Evolutionary conservation across 2,797 vertebrate genomes (phyloP).

Genomic region (Pristis pectinata): DNA sequence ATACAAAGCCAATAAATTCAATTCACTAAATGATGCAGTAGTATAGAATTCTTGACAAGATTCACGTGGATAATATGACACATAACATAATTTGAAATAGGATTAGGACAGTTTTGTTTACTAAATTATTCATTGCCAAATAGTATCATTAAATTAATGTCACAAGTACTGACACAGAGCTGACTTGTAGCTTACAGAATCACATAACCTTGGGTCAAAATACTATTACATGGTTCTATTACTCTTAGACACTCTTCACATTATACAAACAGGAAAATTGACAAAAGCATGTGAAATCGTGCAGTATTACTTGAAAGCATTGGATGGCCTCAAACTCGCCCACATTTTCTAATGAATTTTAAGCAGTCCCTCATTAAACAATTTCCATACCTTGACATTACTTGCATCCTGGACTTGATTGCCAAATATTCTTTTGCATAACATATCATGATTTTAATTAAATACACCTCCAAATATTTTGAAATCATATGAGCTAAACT

Average conservation of each 20-base stretch:
- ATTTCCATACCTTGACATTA: not conserved
- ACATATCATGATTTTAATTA: not conserved
- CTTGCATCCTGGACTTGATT: not conserved
- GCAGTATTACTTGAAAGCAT: not conserved
- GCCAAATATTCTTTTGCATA: not conserved
- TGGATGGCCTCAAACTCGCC: not conserved
- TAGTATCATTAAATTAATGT: not conserved
- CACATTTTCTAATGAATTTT: not conserved
- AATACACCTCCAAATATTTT: not conserved
- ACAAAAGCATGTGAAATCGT: not conserved
- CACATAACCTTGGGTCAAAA: not conserved
- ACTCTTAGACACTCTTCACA: not conserved
- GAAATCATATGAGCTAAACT: not conserved
- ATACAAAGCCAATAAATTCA: not conserved
- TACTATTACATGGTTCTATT: not conserved
- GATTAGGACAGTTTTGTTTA: not conserved
- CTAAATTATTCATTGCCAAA: not conserved
- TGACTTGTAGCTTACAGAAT: not conserved
- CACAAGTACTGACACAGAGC: not conserved
- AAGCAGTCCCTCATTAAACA: not conserved
- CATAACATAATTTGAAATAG: slow-evolving; percentile 9
- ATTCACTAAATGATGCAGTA: not conserved
- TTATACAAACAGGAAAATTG: not conserved
- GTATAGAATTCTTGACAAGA: not conserved
- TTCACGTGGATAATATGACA: not conserved